Conservation (phyloP, 2,797 vertebrate species). For the Pipistrellus kuhlii region DNA sequence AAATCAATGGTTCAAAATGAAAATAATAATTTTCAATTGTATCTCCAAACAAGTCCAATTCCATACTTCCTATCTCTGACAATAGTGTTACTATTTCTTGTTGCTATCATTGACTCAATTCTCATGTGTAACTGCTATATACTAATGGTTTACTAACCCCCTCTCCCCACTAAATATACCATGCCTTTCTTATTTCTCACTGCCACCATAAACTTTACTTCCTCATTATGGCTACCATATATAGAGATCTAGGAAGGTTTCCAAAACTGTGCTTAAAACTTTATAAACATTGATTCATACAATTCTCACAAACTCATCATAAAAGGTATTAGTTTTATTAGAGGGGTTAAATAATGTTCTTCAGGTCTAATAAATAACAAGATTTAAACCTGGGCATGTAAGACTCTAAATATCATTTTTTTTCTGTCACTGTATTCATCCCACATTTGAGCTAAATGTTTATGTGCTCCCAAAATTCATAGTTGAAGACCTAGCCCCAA, state of each 20-base stretch:
- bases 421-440: background rate
- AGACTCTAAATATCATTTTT: background rate
- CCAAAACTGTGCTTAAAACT: conserved; percentile 15
- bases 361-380: background rate
- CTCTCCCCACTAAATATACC: background rate
- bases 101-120: background rate
- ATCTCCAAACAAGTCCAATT: background rate
- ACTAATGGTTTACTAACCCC: background rate
- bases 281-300: background rate
- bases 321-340: conserved; percentile 26
- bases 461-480: background rate
- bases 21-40: background rate
- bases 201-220: background rate
- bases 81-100: background rate
- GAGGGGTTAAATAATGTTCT: background rate
- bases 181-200: background rate
- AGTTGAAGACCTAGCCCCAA: background rate
- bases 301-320: background rate
- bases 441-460: background rate
- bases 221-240: background rate
- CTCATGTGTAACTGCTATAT: background rate
- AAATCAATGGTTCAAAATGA: background rate
- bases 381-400: background rate
- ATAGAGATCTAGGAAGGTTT: background rate
- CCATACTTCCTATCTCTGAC: background rate